Conservation (phyloP, 2,888 invertebrate genomes). For the Thysanoteuthis rhombus region DNA sequence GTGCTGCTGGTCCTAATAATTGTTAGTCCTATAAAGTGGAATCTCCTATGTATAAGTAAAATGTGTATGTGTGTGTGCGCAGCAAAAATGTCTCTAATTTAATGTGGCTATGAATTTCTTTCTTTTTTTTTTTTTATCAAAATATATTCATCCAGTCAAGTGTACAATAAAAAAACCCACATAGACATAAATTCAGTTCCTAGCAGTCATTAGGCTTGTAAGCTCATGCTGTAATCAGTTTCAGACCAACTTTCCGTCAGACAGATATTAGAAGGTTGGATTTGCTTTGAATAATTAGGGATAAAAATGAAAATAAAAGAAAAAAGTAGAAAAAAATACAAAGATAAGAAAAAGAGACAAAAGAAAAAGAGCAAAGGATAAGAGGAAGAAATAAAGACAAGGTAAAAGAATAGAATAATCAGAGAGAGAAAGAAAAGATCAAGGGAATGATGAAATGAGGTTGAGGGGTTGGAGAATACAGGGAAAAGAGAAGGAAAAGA, state of each 20-base stretch:
- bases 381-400: no score
- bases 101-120: background rate
- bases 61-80: background rate
- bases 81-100: background rate
- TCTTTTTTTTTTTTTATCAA: background rate
- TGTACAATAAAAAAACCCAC: background rate
- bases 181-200: background rate
- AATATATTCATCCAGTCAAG: background rate
- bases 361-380: background rate
- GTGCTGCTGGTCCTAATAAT: no score
- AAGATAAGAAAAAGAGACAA: background rate
- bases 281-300: background rate
- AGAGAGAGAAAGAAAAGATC: no score
- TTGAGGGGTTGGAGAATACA: no score
- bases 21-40: no score
- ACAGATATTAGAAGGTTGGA: background rate
- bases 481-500: no score
- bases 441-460: no score
- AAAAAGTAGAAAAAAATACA: background rate
- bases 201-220: background rate
- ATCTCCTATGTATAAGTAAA: no score
- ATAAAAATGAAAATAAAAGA: background rate
- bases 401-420: no score
- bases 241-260: background rate
- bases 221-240: background rate